These are phyloP conservation scores for Drosophila pegasa DNA, from an alignment of 2,888 invertebrate genomes.

Conservation along the genomic window DNA sequence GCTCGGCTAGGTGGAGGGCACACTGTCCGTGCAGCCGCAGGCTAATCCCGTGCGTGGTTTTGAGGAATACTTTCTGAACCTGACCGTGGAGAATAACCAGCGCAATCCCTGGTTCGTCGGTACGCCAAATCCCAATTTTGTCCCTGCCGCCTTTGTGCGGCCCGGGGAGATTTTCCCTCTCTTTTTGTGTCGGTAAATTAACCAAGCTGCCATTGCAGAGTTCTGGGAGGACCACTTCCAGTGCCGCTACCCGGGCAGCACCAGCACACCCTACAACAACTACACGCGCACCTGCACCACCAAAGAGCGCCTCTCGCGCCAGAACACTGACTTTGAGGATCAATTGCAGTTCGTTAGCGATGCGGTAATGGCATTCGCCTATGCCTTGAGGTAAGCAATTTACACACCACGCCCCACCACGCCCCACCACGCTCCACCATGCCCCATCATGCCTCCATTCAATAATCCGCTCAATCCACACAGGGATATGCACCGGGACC, in stretches of 20 bases:
- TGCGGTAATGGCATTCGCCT: conserved; percentile 97
- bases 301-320: conserved; percentile 89
- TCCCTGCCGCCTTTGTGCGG: not conserved
- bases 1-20: conserved; percentile 90
- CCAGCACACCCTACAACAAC: conserved; percentile 93
- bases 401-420: not conserved
- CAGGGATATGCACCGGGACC: conserved; percentile 94
- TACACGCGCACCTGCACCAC: conserved; percentile 91
- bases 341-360: conserved; percentile 98
- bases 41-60: conserved; percentile 95
- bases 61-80: conserved; percentile 92
- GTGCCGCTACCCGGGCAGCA: conserved; percentile 93
- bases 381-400: conserved; percentile 90
- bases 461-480: conserved; percentile 1
- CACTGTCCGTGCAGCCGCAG: conserved; percentile 96
- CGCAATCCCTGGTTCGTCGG: conserved; percentile 98
- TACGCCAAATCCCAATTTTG: conserved; percentile 85
- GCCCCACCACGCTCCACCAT: not conserved
- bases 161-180: not conserved
- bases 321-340: conserved; percentile 94
- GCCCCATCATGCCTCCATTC: too few relatives aligned
- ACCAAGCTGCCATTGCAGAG: conserved; percentile 86
- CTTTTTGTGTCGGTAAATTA: conserved; percentile 11
- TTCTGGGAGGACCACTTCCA: conserved; percentile 98
- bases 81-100: conserved; percentile 94